Percentiles rank a stretch among this genome's conserved stretches.
Conservation (phyloP, 2,888 invertebrate species). For the Trachelus tabidus region DNA sequence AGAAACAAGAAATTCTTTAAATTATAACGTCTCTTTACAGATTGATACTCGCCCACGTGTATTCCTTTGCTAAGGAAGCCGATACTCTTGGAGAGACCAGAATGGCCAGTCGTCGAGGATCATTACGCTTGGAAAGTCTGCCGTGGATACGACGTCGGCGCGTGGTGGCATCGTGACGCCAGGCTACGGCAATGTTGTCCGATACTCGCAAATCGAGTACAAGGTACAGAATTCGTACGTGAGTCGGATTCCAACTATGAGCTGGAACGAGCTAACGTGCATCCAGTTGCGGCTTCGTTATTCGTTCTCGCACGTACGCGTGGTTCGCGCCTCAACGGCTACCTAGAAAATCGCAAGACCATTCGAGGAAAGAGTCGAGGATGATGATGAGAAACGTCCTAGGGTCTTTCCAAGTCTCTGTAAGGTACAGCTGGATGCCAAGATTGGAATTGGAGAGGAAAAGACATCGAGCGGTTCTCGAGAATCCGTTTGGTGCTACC, state of each 20-base stretch:
- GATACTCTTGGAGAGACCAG: neutral
- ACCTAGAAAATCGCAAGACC: neutral
- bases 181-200: constrained; percentile 34
- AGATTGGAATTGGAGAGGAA: neutral
- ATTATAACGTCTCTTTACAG: neutral
- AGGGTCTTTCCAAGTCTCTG: neutral
- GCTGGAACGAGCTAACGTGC: constrained; percentile 29
- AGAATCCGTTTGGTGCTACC: neutral
- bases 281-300: constrained; percentile 45
- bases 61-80: neutral
- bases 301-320: constrained; percentile 50
- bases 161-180: constrained; percentile 30
- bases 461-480: neutral
- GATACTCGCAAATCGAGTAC: constrained; percentile 47
- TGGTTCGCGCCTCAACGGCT: constrained; percentile 39
- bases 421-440: neutral
- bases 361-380: constrained; percentile 26
- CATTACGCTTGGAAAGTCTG: neutral
- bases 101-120: neutral
- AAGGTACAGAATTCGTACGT: constrained; percentile 47
- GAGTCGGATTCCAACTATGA: constrained; percentile 46
- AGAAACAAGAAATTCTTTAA: neutral
- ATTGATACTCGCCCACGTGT: neutral
- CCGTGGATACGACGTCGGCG: neutral
- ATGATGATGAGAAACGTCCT: constrained; percentile 16